Evolutionary conservation across 2,888 invertebrate genomes (phyloP), one percentile per base, ranked within the genome.

Genomic region (Suillia variegata): DNA sequence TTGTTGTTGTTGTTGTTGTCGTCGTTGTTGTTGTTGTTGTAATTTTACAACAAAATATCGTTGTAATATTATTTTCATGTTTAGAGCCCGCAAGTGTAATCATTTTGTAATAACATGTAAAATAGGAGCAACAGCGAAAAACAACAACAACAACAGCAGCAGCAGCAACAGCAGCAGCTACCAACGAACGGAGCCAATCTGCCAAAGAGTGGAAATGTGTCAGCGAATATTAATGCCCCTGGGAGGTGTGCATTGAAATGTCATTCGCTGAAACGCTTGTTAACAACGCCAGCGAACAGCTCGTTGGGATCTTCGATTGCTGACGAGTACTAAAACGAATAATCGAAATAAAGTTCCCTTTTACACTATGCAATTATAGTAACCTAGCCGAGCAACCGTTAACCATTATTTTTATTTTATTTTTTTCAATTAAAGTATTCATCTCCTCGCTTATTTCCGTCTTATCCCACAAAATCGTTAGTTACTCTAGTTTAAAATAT

Each of bases 261-360:
- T 76, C 78, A 73, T 77, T 72, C 76, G 74, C 70, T 78, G 77
- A 78, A 78, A 74, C 70, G 74, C 77, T 76, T 76, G 78, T 78
- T 76, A 76, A 77, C 70, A 58, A 57, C 45, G 42, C n/a, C 54
- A 24, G 47, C 42, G 55, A 58, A 57, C 56, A 50, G 49, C 42
- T 49, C 49, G 22, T 34, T 17, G 47, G 45, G 56, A 60, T 54
- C 47, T 54, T 54, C 38, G 52, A 52, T 33, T 17, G 24, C 34
- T 12, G 17, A n/a, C 10, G 12, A 12, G 22, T 18, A 24, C 2
- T 12, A 4, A 13, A 17, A 22, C 15, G 15, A n/a, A n/a, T n/a
- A n/a, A n/a, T n/a, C n/a, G n/a, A n/a, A n/a, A n/a, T n/a, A n/a
- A n/a, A n/a, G n/a, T n/a, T n/a, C n/a, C n/a, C n/a, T n/a, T n/a